These are phyloP conservation scores for Sisyra nigra DNA, from an alignment of 2,888 invertebrate genomes.

Conservation along the genomic window DNA sequence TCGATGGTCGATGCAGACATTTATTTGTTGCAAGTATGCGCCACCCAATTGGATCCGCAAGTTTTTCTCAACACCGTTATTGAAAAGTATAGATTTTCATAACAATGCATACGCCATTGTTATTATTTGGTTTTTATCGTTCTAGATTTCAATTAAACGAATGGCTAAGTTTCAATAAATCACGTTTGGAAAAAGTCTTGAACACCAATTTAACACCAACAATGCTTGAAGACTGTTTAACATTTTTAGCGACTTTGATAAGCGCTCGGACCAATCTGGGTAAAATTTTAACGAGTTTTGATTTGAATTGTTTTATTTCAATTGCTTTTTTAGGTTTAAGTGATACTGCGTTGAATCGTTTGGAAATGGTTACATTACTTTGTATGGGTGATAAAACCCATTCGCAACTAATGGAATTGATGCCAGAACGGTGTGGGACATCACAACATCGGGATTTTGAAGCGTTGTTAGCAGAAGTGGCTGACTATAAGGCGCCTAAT, in stretches of 20 bases:
- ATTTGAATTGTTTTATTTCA: neutral
- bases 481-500: slow-evolving; percentile 58
- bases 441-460: slow-evolving; percentile 81
- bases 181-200: slow-evolving; percentile 43
- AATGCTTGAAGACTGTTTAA: slow-evolving; percentile 87
- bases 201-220: slow-evolving; percentile 72
- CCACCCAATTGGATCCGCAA: slow-evolving; percentile 72
- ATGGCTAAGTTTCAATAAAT: slow-evolving; percentile 65
- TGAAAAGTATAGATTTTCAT: slow-evolving; percentile 48
- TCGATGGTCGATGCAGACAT: slow-evolving; percentile 97
- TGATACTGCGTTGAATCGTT: slow-evolving; percentile 44
- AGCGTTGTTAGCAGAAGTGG: slow-evolving; percentile 56
- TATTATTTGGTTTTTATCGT: slow-evolving; percentile 4
- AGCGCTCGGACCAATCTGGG: slow-evolving; percentile 78
- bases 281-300: slow-evolving; percentile 21
- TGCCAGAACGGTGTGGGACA: slow-evolving; percentile 93
- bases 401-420: slow-evolving; percentile 83
- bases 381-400: slow-evolving; percentile 93
- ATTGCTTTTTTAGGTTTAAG: slow-evolving; percentile 30
- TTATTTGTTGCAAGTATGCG: slow-evolving; percentile 86
- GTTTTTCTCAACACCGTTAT: slow-evolving; percentile 74
- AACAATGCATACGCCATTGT: neutral
- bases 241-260: slow-evolving; percentile 77
- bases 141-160: slow-evolving; percentile 70
- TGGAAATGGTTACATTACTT: slow-evolving; percentile 85